phyloP scores from a whole-genome alignment of 2,113 vertebrate species.

The Paradoxurus hermaphroditus region DNA sequence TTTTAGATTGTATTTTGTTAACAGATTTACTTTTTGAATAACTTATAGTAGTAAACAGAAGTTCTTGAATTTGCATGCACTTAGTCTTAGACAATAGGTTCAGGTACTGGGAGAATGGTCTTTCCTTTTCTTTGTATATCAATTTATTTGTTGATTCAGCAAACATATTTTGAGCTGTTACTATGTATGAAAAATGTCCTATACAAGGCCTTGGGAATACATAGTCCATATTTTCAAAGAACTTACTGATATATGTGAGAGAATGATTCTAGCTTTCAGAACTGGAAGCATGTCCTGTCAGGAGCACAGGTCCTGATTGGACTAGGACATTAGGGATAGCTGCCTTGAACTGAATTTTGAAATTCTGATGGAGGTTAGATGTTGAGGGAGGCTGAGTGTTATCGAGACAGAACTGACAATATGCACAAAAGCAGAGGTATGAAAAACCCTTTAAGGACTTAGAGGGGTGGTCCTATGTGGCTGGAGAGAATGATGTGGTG shows the following conservation, averaged over 20 bases:
- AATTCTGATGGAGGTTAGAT: not conserved
- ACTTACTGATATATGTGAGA: not conserved
- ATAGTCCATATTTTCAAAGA: not conserved
- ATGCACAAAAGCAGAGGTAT: not conserved
- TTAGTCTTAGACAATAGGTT: not conserved
- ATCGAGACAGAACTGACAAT: not conserved
- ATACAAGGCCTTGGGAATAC: not conserved
- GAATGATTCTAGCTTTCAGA: not conserved
- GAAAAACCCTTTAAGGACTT: not conserved
- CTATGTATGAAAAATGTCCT: not conserved
- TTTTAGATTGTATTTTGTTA: constrained; percentile 24
- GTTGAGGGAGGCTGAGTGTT: not conserved
- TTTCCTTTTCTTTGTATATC: not conserved
- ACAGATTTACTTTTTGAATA: not conserved
- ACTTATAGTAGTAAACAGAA: not conserved
- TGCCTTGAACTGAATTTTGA: not conserved
- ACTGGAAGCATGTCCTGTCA: not conserved
- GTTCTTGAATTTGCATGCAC: not conserved
- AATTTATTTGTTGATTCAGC: not conserved
- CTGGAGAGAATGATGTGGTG: not conserved
- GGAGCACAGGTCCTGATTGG: not conserved
- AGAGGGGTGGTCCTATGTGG: not conserved
- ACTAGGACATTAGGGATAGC: not conserved
- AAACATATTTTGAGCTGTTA: not conserved
- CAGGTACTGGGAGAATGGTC: not conserved